Conservation (phyloP, 1,140 invertebrate genomes). For the Cephus cinctus region DNA sequence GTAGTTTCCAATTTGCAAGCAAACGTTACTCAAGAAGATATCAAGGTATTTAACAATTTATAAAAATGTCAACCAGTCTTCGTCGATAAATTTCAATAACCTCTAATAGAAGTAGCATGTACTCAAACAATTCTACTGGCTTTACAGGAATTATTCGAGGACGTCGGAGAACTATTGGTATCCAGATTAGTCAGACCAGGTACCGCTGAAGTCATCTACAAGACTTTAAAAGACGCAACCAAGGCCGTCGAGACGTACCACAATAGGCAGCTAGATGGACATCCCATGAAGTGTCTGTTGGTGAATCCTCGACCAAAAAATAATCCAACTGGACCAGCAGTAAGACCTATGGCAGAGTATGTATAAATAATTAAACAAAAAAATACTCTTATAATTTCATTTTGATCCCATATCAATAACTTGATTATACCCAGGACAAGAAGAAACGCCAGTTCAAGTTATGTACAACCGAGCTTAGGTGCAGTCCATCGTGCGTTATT, state of each 20-base stretch:
- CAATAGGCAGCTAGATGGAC: conserved; percentile 84
- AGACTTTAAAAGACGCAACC: conserved; percentile 79
- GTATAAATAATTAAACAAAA: conserved; percentile 14
- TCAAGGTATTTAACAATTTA: conserved; percentile 68
- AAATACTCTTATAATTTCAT: not conserved
- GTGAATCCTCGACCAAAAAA: conserved; percentile 69
- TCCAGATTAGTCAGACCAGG: conserved; percentile 83
- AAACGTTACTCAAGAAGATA: conserved; percentile 84
- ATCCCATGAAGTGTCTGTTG: conserved; percentile 78
- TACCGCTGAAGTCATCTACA: conserved; percentile 87
- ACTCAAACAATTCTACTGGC: not conserved
- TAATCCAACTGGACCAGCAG: conserved; percentile 58
- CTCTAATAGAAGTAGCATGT: not conserved
- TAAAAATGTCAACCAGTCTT: not conserved
- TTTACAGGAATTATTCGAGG: conserved; percentile 84
- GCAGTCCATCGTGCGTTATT: conserved; percentile 52
- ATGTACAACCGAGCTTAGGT: conserved; percentile 50
- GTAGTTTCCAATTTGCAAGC: conserved; percentile 85
- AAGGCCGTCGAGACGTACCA: conserved; percentile 90
- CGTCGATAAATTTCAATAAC: not conserved
- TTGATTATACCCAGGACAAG: conserved; percentile 33
- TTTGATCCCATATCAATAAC: not conserved
- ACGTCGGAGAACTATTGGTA: conserved; percentile 81
- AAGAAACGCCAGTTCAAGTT: conserved; percentile 44
- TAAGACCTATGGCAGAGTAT: conserved; percentile 48